Percentiles rank a stretch among this genome's conserved stretches.
Evolutionary conservation across 2,797 vertebrate genomes (phyloP).

Genomic region (Podarcis lilfordi): DNA sequence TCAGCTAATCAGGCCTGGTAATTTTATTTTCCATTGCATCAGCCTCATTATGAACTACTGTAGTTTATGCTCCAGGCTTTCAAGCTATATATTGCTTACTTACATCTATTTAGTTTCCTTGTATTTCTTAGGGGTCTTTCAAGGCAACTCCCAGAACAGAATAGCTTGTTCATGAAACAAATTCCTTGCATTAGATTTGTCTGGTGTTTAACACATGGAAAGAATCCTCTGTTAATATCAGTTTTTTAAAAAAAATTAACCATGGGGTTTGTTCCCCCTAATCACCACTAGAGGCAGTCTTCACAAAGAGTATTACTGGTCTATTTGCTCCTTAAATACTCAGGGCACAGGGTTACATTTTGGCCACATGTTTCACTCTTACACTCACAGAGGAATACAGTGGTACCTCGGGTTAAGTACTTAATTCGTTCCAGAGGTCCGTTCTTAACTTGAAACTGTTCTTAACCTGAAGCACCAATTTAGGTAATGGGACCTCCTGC

Average conservation of each 20-base stretch:
- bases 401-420: too few species aligned
- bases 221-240: not conserved
- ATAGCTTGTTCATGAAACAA: not conserved
- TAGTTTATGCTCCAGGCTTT: not conserved
- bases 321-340: not conserved
- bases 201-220: not conserved
- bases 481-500: too few species aligned
- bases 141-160: not conserved
- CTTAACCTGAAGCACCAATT: too few species aligned
- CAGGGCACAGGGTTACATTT: not conserved
- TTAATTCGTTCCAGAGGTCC: too few species aligned
- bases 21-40: not conserved
- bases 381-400: not conserved
- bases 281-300: not conserved
- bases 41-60: not conserved
- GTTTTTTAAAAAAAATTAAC: not conserved
- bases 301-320: not conserved
- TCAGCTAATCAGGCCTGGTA: not conserved
- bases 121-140: conserved; percentile 3
- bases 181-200: not conserved
- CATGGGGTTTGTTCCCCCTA: not conserved
- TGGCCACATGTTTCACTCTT: not conserved
- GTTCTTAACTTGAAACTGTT: too few species aligned
- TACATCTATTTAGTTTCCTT: not conserved
- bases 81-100: not conserved